Evolutionary conservation across 2,888 invertebrate genomes (phyloP).

Genomic region (Phyllotreta striolata): DNA sequence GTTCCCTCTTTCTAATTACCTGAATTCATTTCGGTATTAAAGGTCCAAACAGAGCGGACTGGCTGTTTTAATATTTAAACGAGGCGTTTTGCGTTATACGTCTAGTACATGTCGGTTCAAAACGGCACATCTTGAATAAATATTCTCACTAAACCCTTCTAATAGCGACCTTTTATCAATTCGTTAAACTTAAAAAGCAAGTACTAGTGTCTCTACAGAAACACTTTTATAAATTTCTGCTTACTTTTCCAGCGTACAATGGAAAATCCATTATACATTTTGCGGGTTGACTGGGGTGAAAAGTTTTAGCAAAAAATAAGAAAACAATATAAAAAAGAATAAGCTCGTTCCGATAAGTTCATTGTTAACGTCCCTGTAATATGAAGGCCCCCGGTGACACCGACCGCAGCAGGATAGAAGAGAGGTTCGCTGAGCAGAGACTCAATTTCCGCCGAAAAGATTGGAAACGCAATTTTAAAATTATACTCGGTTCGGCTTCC

Average conservation of each 20-base stretch:
- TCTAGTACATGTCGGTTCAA: neutral
- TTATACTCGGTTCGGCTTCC: conserved; percentile 16
- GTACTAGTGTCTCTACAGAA: too few relatives aligned
- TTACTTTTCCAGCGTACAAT: too few relatives aligned
- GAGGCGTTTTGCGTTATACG: neutral
- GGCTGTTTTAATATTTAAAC: conserved; percentile 17
- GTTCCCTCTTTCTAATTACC: conserved; percentile 20
- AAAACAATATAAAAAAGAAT: too few relatives aligned
- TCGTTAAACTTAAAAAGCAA: too few relatives aligned
- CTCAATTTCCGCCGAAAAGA: conserved; percentile 18
- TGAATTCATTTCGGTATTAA: conserved; percentile 18
- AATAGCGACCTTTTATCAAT: too few relatives aligned
- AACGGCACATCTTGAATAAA: too few relatives aligned
- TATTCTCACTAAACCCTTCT: too few relatives aligned
- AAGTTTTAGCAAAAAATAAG: too few relatives aligned
- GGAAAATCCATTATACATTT: too few relatives aligned
- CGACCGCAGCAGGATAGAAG: conserved; percentile 3
- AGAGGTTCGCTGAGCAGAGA: conserved; percentile 5
- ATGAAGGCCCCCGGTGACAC: neutral
- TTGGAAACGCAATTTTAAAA: conserved; percentile 22
- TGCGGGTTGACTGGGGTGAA: too few relatives aligned
- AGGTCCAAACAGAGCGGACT: conserved; percentile 13
- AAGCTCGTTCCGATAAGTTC: neutral
- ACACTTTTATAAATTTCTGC: too few relatives aligned
- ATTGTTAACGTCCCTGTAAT: neutral